These are phyloP conservation scores for Orchesella cincta DNA, from an alignment of 1,140 invertebrate genomes.

Conservation along the genomic window DNA sequence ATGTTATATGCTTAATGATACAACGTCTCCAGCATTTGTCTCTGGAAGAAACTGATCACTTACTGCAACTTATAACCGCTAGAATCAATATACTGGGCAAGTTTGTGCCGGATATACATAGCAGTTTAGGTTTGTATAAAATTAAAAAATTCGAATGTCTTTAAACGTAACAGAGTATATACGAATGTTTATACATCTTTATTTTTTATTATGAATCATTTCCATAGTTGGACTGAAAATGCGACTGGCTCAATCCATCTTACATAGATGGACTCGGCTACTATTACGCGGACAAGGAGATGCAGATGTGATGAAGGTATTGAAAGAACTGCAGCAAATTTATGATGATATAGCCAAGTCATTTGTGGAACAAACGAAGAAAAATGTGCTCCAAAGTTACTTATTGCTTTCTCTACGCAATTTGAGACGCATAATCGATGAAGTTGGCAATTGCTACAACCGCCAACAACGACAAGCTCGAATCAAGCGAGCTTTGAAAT, in stretches of 20 bases:
- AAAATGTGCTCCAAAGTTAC: neutral
- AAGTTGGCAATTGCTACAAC: neutral
- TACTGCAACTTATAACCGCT: neutral
- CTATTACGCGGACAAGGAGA: too few species aligned
- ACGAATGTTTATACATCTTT: neutral
- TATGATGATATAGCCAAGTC: neutral
- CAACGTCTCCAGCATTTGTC: neutral
- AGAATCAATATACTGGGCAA: neutral
- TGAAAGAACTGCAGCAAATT: neutral
- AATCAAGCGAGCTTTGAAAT: too few species aligned
- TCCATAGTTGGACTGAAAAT: neutral
- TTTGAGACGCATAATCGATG: neutral
- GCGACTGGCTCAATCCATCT: neutral
- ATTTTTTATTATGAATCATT: neutral
- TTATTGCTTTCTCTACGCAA: neutral
- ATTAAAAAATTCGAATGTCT: neutral
- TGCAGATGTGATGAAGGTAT: neutral
- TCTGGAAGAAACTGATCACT: neutral
- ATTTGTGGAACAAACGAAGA: neutral
- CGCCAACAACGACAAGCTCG: too few species aligned
- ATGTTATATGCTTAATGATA: neutral
- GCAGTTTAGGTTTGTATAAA: neutral
- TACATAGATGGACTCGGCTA: too few species aligned
- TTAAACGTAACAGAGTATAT: neutral
- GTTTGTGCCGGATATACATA: neutral